Percentiles rank a stretch among this genome's conserved stretches.
Evolutionary conservation across 2,888 invertebrate genomes (phyloP).

Genomic region (Aspidiotus destructor): DNA sequence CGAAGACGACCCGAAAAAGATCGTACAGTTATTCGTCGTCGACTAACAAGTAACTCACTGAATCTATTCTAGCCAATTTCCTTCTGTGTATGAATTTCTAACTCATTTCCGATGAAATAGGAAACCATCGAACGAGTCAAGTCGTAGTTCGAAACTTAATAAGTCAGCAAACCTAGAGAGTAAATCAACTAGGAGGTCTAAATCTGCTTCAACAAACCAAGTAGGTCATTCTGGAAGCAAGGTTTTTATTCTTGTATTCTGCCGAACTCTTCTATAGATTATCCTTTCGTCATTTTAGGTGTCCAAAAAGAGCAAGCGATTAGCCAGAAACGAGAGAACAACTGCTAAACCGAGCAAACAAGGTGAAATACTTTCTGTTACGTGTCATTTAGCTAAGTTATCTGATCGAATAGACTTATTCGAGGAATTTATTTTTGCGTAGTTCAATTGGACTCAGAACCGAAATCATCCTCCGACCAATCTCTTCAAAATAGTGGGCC

Average conservation of each 20-base stretch:
- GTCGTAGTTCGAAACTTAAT: neutral
- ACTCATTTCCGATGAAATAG: neutral
- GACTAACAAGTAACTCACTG: conserved; percentile 16
- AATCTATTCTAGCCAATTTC: neutral
- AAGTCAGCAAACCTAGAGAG: neutral
- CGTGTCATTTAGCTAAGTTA: neutral
- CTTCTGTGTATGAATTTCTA: neutral
- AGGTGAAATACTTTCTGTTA: neutral
- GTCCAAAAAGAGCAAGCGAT: too few relatives aligned
- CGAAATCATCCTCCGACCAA: neutral
- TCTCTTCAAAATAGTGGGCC: neutral
- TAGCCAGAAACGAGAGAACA: too few relatives aligned
- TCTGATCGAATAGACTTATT: neutral
- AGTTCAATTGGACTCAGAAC: too few relatives aligned
- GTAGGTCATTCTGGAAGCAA: neutral
- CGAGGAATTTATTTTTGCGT: too few relatives aligned
- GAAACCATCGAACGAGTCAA: neutral
- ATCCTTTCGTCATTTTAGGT: neutral
- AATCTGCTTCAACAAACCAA: neutral
- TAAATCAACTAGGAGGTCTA: neutral
- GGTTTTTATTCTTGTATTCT: too few relatives aligned
- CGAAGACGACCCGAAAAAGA: conserved; percentile 24
- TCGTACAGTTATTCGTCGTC: conserved; percentile 9
- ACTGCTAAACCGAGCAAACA: too few relatives aligned
- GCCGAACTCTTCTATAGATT: neutral